These are phyloP conservation scores for Eumeta japonica DNA, from an alignment of 1,140 invertebrate genomes.

Conservation along the genomic window DNA sequence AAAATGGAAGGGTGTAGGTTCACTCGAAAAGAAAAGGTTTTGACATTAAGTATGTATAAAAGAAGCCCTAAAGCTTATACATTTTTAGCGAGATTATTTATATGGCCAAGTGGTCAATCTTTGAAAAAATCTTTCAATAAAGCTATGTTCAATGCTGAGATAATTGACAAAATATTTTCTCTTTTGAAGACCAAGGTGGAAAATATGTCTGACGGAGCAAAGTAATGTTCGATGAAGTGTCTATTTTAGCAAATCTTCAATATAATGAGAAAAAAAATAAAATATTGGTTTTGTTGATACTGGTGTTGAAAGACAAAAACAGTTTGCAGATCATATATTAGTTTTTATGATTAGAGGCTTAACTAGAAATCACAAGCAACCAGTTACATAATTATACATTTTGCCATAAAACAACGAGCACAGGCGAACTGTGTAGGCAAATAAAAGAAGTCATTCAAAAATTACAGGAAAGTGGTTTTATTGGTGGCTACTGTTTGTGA, in stretches of 20 bases:
- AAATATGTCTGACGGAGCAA: constrained; percentile 1
- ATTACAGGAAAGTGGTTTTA: constrained; percentile 9
- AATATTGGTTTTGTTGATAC: constrained; percentile 3
- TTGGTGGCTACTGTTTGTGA: constrained; percentile 18
- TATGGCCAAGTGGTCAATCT: too few relatives aligned
- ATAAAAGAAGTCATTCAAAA: constrained; percentile 13
- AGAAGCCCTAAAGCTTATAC: too few relatives aligned
- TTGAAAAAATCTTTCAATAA: too few relatives aligned
- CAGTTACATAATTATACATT: constrained; percentile 13
- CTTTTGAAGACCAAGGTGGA: constrained; percentile 1
- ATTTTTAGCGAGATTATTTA: too few relatives aligned
- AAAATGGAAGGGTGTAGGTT: too few relatives aligned
- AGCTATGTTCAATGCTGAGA: too few relatives aligned
- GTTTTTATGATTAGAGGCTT: constrained; percentile 5
- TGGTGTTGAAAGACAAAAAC: background rate
- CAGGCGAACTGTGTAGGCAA: constrained; percentile 1
- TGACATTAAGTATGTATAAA: too few relatives aligned
- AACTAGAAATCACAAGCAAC: constrained; percentile 5
- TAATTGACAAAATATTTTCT: too few relatives aligned
- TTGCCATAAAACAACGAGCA: constrained; percentile 10
- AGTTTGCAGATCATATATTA: constrained; percentile 3
- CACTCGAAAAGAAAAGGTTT: too few relatives aligned
- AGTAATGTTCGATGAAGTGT: constrained; percentile 6
- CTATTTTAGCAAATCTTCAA: background rate
- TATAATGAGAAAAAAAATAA: constrained; percentile 1